Conservation (phyloP, 1,140 invertebrate genomes). For the Oscheius sp. region DNA sequence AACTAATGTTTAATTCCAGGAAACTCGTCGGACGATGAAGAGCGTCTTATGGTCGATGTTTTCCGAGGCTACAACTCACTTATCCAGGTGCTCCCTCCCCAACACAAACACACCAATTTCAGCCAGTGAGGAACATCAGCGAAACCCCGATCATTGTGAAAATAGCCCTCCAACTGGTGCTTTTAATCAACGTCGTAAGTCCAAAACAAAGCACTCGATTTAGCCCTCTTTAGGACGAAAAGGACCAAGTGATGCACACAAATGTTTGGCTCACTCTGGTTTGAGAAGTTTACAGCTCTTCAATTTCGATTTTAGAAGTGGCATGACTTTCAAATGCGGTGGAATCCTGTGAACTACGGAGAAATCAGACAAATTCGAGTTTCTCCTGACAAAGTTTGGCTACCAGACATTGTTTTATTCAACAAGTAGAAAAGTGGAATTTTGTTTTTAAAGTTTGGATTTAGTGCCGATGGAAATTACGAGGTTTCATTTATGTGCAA, state of each 20-base stretch:
- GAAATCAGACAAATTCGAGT: conserved; percentile 90
- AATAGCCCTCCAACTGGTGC: conserved; percentile 94
- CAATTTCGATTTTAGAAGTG: conserved; percentile 78
- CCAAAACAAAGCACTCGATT: no score
- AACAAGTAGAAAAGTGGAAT: conserved; percentile 86
- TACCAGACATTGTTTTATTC: conserved; percentile 97
- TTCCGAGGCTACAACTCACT: conserved; percentile 96
- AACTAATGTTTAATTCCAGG: background rate
- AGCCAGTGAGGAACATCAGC: conserved; percentile 85
- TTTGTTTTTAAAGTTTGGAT: conserved; percentile 38
- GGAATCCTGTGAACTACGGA: conserved; percentile 96
- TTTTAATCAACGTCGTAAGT: conserved; percentile 97
- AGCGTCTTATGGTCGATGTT: conserved; percentile 53
- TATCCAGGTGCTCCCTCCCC: conserved; percentile 67
- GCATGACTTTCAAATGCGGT: conserved; percentile 95
- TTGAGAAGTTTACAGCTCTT: background rate
- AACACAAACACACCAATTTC: background rate
- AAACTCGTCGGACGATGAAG: conserved; percentile 52
- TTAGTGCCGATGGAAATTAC: conserved; percentile 90
- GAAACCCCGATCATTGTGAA: conserved; percentile 86
- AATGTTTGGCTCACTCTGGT: conserved; percentile 58
- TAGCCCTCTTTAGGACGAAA: no score
- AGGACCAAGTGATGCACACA: conserved; percentile 60
- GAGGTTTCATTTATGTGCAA: conserved; percentile 96
- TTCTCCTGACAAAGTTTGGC: conserved; percentile 98